phyloP scores from a whole-genome alignment of 1,140 invertebrate species.

The Wasmannia auropunctata region DNA sequence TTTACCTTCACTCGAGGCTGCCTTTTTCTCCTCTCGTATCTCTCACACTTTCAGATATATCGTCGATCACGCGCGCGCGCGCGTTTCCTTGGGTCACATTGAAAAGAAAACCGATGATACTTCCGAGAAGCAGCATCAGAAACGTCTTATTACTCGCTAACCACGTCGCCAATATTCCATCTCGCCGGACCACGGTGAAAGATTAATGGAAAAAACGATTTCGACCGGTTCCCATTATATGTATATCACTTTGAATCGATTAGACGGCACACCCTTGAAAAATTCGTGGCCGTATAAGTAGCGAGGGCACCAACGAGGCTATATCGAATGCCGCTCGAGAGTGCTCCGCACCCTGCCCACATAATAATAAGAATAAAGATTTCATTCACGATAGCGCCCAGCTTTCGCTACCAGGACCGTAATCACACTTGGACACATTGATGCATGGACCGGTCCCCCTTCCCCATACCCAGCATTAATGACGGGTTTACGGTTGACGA shows the following conservation, averaged over 20 bases:
- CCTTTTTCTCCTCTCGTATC: background rate
- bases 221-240: slow-evolving; percentile 59
- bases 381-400: slow-evolving; percentile 74
- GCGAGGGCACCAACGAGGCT: slow-evolving; percentile 52
- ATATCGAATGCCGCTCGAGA: slow-evolving; percentile 20
- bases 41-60: background rate
- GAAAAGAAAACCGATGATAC: slow-evolving; percentile 6
- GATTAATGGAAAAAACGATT: slow-evolving; percentile 55
- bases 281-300: slow-evolving; percentile 44
- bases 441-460: slow-evolving; percentile 66
- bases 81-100: background rate
- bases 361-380: slow-evolving; percentile 73
- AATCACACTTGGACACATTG: slow-evolving; percentile 75
- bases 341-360: background rate
- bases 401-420: slow-evolving; percentile 71
- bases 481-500: slow-evolving; percentile 62
- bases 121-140: background rate
- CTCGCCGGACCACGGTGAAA: background rate
- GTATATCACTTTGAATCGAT: slow-evolving; percentile 69
- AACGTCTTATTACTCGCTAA: background rate
- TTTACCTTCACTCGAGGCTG: background rate
- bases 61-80: background rate
- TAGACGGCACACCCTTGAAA: slow-evolving; percentile 53
- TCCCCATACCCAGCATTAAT: slow-evolving; percentile 69
- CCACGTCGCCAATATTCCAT: background rate